Conservation (phyloP, 2,113 vertebrate genomes). For the Vidua macroura region DNA sequence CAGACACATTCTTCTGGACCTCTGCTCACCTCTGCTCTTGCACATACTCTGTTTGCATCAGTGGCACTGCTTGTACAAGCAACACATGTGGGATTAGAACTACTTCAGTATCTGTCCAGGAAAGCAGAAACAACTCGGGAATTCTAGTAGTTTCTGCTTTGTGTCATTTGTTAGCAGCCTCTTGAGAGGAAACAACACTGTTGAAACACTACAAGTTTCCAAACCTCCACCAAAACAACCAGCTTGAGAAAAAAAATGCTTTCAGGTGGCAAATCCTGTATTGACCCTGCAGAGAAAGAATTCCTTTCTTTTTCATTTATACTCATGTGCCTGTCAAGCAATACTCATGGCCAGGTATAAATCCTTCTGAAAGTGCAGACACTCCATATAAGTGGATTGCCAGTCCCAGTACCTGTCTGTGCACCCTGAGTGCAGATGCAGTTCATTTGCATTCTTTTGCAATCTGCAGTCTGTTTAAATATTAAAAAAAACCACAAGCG, state of each 20-base stretch:
- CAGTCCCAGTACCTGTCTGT: background rate
- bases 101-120: background rate
- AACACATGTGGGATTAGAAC: fast-evolving
- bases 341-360: background rate
- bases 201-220: background rate
- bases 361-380: background rate
- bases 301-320: background rate
- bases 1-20: background rate
- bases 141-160: background rate
- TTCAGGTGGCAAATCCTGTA: background rate
- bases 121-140: background rate
- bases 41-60: background rate
- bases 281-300: background rate
- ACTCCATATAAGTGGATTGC: background rate
- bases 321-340: background rate
- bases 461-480: background rate
- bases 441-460: background rate
- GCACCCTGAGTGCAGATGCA: background rate
- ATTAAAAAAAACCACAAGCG: background rate
- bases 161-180: background rate
- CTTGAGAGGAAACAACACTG: background rate
- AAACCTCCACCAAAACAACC: background rate
- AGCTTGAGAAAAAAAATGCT: background rate
- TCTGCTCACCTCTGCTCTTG: background rate
- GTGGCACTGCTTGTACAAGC: background rate